Evolutionary conservation across 2,113 vertebrate genomes (phyloP).

Genomic region (Salvelinus namaycush): DNA sequence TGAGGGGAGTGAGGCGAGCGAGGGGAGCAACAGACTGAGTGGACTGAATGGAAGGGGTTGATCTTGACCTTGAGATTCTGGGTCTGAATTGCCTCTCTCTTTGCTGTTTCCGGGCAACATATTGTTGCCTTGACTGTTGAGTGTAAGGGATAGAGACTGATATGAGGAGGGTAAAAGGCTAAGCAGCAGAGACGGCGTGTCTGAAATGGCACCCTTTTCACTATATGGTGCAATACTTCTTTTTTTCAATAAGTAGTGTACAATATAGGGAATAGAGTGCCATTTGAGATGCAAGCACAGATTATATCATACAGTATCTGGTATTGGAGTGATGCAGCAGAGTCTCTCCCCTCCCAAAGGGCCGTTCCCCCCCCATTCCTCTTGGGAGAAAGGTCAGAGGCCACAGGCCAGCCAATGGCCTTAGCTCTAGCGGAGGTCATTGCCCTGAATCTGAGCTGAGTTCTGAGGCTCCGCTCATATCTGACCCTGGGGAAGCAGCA

Average conservation of each 20-base stretch:
- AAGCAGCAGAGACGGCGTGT: no score
- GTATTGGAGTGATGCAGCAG: constrained; percentile 5
- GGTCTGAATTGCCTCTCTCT: constrained; percentile 49
- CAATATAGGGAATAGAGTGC: no score
- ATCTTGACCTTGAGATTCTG: constrained; percentile 51
- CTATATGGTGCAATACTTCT: no score
- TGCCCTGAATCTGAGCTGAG: constrained; percentile 52
- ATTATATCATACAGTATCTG: background rate
- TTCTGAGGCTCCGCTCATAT: constrained; percentile 49
- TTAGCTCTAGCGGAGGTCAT: constrained; percentile 21
- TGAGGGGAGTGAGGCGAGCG: background rate
- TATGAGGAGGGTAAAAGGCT: no score
- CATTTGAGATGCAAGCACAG: no score
- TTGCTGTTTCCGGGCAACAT: constrained; percentile 65
- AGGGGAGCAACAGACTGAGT: background rate
- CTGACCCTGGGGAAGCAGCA: constrained; percentile 36
- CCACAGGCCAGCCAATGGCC: constrained; percentile 39
- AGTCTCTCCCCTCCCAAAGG: background rate
- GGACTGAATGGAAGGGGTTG: constrained; percentile 33
- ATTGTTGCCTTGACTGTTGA: constrained; percentile 46
- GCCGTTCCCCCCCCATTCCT: background rate
- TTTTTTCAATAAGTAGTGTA: no score
- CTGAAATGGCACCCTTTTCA: no score
- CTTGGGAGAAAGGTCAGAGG: constrained; percentile 41
- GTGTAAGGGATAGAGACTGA: constrained; percentile 17